These are phyloP conservation scores for Drosophila bifasciata DNA, from an alignment of 1,140 invertebrate species.

Conservation along the genomic window DNA sequence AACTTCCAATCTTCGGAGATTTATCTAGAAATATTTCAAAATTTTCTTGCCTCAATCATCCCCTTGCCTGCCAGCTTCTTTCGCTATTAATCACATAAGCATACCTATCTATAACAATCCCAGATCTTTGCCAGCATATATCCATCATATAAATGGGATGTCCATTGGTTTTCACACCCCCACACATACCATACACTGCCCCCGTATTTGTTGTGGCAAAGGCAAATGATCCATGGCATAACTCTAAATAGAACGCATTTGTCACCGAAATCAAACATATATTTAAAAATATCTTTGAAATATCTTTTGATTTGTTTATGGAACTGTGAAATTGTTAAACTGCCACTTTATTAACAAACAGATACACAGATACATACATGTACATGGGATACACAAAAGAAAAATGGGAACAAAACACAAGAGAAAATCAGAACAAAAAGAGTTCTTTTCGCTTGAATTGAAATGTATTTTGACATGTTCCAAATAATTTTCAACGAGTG, in stretches of 20 bases:
- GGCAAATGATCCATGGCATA: constrained; percentile 67
- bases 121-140: constrained; percentile 32
- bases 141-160: constrained; percentile 38
- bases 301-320: constrained; percentile 73
- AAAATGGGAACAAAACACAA: constrained; percentile 19
- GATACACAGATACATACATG: too few species aligned
- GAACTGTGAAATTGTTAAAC: constrained; percentile 80
- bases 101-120: constrained; percentile 6
- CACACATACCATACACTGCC: constrained; percentile 8
- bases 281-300: constrained; percentile 39
- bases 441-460: constrained; percentile 66
- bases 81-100: constrained; percentile 27
- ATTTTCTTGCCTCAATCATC: neutral
- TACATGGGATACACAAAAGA: too few species aligned
- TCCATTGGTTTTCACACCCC: constrained; percentile 30
- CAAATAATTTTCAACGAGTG: constrained; percentile 52
- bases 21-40: neutral
- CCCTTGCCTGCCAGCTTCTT: neutral
- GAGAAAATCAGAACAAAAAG: constrained; percentile 10
- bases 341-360: constrained; percentile 72
- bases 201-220: constrained; percentile 7
- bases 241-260: constrained; percentile 79
- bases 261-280: constrained; percentile 65
- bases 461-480: constrained; percentile 79
- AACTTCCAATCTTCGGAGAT: constrained; percentile 12